Base-by-base conservation (phyloP, 1,140 invertebrate genomes). In the Papilio aristodemus region DNA sequence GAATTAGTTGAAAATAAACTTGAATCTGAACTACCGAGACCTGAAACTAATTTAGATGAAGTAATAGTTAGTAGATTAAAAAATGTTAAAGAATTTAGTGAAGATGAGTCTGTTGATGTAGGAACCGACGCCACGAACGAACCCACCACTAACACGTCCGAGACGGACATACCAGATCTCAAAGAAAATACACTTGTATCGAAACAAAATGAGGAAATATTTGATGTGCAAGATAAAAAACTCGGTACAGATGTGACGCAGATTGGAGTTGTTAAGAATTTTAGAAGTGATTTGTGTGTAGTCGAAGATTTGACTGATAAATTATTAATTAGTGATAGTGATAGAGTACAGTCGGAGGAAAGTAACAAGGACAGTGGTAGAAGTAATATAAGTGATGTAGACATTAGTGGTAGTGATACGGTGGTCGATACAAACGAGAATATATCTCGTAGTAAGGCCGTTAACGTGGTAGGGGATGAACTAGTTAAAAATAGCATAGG, bases 401-500 rank as follows among this genome's bases (percentile, higher is more conserved):
- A 76, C 41, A 38, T 71, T 67, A 67, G 68, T 73, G 73, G 73
- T 71, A 74, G 70, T 63, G 69, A 71, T 72, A 77, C 58, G 17
- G 73, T 68, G 72, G 73, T 71, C 73, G 79, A 77, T 82, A 78
- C 72, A 69, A 62, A 71, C 7, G 76, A 81, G 69, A 46, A 75
- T 27, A 70, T 83, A 69, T 74, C 77, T 76, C 77, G 83, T 74
- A 79, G 73, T 73, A 78, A 83, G 70, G 75, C 71, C n/a, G 59
- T 77, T 22, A 75, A 71, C 63, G 68, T 60, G 39, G 54, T 74
- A 39, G 69, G 74, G 27, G 76, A 75, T 19, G 74, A 80, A 73
- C 63, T 85, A 79, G 77, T 85, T 79, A 86, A 78, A 77, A 81
- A 70, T 76, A 83, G 74, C 68, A 70, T 78, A 68, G 74, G 75